phyloP scores from a whole-genome alignment of 2,113 vertebrate genomes.

The Barbus barbus region DNA sequence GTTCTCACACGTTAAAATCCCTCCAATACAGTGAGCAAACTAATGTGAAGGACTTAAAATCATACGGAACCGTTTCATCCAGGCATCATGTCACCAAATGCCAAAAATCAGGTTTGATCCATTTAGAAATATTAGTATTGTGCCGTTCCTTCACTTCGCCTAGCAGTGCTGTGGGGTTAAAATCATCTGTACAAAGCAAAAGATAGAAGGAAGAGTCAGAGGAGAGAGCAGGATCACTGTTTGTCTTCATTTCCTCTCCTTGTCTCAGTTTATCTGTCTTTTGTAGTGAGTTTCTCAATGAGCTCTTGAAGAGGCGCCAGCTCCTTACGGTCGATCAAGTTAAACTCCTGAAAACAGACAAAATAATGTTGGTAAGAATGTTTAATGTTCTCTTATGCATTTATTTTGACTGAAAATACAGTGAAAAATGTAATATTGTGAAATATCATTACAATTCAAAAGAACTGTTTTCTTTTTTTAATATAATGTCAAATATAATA shows the following conservation, averaged over 20 bases:
- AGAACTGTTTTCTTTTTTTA: neutral
- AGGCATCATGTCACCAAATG: too few relatives aligned
- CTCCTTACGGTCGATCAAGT: conserved; percentile 92
- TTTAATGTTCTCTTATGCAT: neutral
- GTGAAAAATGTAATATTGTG: neutral
- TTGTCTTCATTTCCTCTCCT: neutral
- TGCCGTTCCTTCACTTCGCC: conserved; percentile 64
- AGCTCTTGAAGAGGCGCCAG: conserved; percentile 95
- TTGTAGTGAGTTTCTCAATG: conserved; percentile 94
- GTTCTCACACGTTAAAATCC: neutral
- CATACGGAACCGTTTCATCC: too few relatives aligned
- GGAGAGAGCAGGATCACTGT: neutral
- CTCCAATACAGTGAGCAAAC: neutral
- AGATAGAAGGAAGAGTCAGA: conserved; percentile 61
- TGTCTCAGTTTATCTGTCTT: conserved; percentile 87
- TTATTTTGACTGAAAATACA: neutral
- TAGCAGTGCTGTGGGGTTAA: conserved; percentile 72
- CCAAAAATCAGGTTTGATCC: neutral
- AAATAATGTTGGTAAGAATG: neutral
- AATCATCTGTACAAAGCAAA: conserved; percentile 72
- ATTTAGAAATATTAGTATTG: neutral
- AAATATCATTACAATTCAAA: neutral
- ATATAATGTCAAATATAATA: neutral
- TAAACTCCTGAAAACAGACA: conserved; percentile 84
- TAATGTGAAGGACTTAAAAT: neutral